Percentiles rank a stretch among this genome's conserved stretches.
phyloP scores from a whole-genome alignment of 2,797 vertebrate genomes.

The Amblyraja radiata region DNA sequence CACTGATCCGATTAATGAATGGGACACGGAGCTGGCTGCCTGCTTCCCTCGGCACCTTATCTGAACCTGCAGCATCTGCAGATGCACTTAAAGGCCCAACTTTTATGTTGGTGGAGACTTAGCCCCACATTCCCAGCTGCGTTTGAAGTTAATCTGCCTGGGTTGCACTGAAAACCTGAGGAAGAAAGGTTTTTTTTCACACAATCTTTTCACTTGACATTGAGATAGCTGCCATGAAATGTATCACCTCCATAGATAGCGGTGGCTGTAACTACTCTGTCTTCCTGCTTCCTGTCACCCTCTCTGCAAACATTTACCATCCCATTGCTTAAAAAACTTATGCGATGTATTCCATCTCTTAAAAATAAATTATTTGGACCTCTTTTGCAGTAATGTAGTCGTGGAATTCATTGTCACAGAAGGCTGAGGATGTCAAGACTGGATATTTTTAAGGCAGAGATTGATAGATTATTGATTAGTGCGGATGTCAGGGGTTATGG shows the following conservation, averaged over 20 bases:
- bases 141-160: not conserved
- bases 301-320: not conserved
- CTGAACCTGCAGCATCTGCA: not conserved
- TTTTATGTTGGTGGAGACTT: conserved; percentile 11
- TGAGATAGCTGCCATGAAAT: not conserved
- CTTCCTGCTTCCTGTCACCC: not conserved
- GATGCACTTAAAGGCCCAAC: conserved; percentile 28
- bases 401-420: no score
- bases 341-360: not conserved
- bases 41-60: conserved; percentile 6
- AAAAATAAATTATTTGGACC: not conserved
- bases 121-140: not conserved
- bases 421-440: no score
- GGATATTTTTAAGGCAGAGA: no score
- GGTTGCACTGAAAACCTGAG: not conserved
- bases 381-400: not conserved
- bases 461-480: no score
- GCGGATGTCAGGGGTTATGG: no score
- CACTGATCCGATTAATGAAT: conserved; percentile 21
- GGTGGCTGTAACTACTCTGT: not conserved
- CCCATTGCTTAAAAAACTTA: not conserved
- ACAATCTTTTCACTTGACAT: conserved; percentile 12
- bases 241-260: not conserved
- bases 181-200: not conserved
- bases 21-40: not conserved